These are phyloP conservation scores for Boloria selene DNA, from an alignment of 2,888 invertebrate genomes.

Conservation along the genomic window DNA sequence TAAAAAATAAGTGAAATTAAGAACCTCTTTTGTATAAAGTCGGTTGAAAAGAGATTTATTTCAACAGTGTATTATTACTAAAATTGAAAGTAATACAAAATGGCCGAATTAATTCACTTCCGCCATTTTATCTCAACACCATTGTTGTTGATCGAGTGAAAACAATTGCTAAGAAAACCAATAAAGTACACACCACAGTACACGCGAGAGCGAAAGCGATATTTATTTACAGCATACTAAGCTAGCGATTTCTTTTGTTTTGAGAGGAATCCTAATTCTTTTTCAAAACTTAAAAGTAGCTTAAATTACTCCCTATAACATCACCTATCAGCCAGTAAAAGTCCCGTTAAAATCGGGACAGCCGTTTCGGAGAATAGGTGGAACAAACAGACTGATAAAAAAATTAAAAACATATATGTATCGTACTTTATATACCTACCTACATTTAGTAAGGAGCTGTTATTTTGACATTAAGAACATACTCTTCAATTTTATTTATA, in stretches of 20 bases:
- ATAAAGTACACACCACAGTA: constrained; percentile 4
- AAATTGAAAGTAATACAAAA: constrained; percentile 20
- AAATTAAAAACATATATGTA: too few species aligned
- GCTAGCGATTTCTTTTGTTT: too few species aligned
- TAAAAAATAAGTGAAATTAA: too few species aligned
- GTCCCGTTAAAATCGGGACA: background rate
- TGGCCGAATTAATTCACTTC: constrained; percentile 13
- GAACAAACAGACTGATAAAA: too few species aligned
- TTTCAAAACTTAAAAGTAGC: background rate
- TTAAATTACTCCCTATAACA: background rate
- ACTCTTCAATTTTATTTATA: too few species aligned
- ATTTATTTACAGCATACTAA: background rate
- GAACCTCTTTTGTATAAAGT: too few species aligned
- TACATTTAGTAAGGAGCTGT: too few species aligned
- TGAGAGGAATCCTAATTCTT: background rate
- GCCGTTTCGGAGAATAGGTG: too few species aligned
- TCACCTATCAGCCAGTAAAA: too few species aligned
- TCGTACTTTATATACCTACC: too few species aligned
- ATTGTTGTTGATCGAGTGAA: constrained; percentile 17
- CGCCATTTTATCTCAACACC: constrained; percentile 19
- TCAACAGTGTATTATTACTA: background rate
- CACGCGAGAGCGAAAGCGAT: background rate
- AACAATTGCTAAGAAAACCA: constrained; percentile 7
- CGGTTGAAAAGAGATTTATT: too few species aligned
- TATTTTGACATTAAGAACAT: too few species aligned